Conservation (phyloP, 2,797 vertebrate species). For the Numenius phaeopus region DNA sequence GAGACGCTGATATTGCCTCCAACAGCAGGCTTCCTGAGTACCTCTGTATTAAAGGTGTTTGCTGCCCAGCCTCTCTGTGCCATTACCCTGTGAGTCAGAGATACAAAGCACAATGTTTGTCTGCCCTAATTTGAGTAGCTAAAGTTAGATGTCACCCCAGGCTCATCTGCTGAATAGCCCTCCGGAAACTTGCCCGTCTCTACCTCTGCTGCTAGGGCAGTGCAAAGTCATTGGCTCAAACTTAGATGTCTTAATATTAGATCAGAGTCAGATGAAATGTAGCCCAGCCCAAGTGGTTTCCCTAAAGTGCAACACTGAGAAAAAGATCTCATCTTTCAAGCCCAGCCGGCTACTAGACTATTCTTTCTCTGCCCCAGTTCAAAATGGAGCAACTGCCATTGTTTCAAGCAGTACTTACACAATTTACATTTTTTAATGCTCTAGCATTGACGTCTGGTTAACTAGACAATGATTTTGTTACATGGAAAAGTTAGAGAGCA, state of each 20-base stretch:
- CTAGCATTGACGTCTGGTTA: not conserved
- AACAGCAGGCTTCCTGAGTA: not conserved
- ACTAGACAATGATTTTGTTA: not conserved
- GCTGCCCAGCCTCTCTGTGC: not conserved
- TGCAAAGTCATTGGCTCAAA: not conserved
- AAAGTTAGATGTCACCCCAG: not conserved
- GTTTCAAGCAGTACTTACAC: not conserved
- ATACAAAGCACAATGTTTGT: not conserved
- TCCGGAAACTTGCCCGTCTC: not conserved
- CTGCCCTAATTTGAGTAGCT: constrained; percentile 31
- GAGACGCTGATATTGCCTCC: not conserved
- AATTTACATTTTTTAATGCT: not conserved
- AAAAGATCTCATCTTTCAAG: not conserved
- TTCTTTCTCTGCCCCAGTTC: not conserved
- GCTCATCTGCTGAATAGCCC: not conserved
- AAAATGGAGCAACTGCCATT: not conserved
- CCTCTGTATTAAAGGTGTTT: not conserved
- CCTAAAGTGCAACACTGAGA: not conserved
- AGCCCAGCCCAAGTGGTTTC: not conserved
- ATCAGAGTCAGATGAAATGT: not conserved
- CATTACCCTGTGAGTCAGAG: not conserved
- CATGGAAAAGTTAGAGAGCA: not conserved
- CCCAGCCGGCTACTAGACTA: not conserved
- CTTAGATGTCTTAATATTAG: not conserved
- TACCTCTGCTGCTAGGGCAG: not conserved